Evolutionary conservation across 2,113 vertebrate genomes (phyloP).

Genomic region (Ammodramus savannarum): DNA sequence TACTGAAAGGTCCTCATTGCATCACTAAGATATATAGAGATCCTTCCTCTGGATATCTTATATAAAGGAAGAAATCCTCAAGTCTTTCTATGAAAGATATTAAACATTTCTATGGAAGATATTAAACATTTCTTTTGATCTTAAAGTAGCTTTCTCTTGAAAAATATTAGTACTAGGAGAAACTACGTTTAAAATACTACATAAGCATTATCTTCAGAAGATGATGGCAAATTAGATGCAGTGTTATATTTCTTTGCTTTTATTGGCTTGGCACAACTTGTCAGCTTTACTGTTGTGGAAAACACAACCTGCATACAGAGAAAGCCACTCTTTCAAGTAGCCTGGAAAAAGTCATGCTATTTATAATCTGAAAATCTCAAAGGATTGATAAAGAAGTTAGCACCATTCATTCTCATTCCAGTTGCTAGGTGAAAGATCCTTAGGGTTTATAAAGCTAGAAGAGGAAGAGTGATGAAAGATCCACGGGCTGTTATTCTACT

Average conservation of each 20-base stretch:
- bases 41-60: neutral
- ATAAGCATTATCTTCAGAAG: neutral
- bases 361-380: neutral
- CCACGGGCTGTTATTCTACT: neutral
- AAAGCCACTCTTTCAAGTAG: neutral
- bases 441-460: neutral
- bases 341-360: neutral
- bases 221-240: neutral
- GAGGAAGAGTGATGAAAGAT: neutral
- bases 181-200: neutral
- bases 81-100: neutral
- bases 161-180: neutral
- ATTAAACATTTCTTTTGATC: neutral
- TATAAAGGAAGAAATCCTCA: neutral
- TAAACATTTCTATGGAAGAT: neutral
- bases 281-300: neutral
- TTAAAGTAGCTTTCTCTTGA: neutral
- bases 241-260: neutral
- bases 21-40: neutral
- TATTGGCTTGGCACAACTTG: neutral
- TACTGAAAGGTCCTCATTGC: neutral
- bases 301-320: neutral
- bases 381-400: neutral
- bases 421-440: neutral
- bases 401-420: neutral